Base-by-base conservation (phyloP, 92 coral and sea anemone genomes). In the Palythoa grandis region DNA sequence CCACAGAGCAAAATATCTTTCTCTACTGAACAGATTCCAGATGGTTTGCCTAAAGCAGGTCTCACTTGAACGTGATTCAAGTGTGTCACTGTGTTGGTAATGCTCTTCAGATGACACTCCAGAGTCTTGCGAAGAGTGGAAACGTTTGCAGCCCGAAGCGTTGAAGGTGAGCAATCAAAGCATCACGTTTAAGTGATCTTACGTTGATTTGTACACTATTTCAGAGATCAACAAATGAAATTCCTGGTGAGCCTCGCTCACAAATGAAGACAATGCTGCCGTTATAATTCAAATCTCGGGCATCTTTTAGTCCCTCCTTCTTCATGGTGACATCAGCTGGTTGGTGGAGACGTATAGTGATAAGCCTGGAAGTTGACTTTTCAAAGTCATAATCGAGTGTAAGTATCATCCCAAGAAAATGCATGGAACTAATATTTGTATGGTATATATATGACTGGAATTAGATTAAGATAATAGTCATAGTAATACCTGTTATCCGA, bases 201-300 rank as follows among this genome's bases (percentile, higher is more conserved):
- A 66, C 78, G 16, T 75, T 75, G 13, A 61, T 38, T 65, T 4
- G 53, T 9, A 84, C 91, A 53, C 20, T 16, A 11, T 38, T 38
- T 71, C 24, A 7, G 43, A 85, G 76, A 85, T 89, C 92, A 70
- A 85, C 72, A 78, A 89, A 85, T 12, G 83, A 77, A 19, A 83
- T 88, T 38, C 43, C 91, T 43, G 77, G 17, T 57, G 70, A 60
- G 7, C 83, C 35, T 38, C 88, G 76, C 75, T 83, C 85, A 23
- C 84, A 72, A 50, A 85, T 78, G 63, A 89, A 89, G 19, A 50
- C 90, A 37, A 82, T 38, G 12, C 84, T 70, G 24, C 63, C 50
- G 38, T 58, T 86, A 50, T 78, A 77, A 83, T 88, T 88, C 22
- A 82, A 47, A 77, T 91, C 94, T 82, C 90, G 23, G 37, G 90